Evolutionary conservation across 2,888 invertebrate species (phyloP).

Genomic region (Xiphydria camelus): DNA sequence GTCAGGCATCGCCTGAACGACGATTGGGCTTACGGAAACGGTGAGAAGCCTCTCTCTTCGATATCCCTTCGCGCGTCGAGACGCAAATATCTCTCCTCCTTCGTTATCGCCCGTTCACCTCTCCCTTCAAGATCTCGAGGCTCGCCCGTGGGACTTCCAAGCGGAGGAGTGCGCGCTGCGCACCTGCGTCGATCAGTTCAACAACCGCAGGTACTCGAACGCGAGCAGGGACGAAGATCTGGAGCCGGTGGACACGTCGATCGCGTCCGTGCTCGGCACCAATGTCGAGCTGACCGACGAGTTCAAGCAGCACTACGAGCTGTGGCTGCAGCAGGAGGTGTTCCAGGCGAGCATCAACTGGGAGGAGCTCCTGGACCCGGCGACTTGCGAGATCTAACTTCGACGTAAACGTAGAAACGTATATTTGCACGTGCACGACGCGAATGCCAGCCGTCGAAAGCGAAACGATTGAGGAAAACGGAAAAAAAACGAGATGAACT

Average conservation of each 20-base stretch:
- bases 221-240: constrained; percentile 62
- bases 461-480: no score
- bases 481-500: no score
- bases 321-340: constrained; percentile 97
- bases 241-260: constrained; percentile 76
- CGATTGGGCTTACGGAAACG: constrained; percentile 99
- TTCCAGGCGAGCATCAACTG: constrained; percentile 83
- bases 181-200: constrained; percentile 94
- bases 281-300: constrained; percentile 86
- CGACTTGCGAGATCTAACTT: constrained; percentile 49
- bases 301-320: constrained; percentile 89
- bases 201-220: constrained; percentile 79
- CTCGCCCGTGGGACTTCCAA: constrained; percentile 97
- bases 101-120: no score
- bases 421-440: no score
- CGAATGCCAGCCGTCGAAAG: no score
- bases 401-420: no score
- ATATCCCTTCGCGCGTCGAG: not conserved
- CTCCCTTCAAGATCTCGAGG: constrained; percentile 96
- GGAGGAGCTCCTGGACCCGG: constrained; percentile 63
- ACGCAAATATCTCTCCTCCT: not conserved
- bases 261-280: constrained; percentile 78
- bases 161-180: constrained; percentile 95
- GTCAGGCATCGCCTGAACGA: constrained; percentile 95
- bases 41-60: no score